Base-by-base conservation (phyloP, 2,888 invertebrate genomes). In the Phasia obesa region DNA sequence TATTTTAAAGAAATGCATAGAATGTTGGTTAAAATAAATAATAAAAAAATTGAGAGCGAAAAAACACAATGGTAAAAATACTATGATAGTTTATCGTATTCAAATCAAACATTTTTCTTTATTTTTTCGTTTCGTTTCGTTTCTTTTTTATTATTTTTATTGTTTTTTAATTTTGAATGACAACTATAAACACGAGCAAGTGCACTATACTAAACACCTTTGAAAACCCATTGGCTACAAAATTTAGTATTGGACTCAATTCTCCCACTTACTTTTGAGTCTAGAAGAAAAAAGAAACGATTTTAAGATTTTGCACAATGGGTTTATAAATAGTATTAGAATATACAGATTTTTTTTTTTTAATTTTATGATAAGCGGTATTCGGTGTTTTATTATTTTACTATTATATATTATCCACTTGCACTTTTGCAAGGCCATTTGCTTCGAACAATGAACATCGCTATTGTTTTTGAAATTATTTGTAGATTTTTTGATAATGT, bases 171-270 rank as follows among this genome's bases (percentile, higher is more conserved):
- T 53, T 78, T 74, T 53, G 44, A 74, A 64, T 78, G 74, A 74
- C 69, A 83, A 70, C 31, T 74, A 78, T 74, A 78, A 78, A 64
- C 44, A 78, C 74, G 60, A 83, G 67, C 71, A 44, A 71, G 27
- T 70, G 74, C 57, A 78, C 74, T 59, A 64, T 44, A 49, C 70
- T 35, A 55, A 75, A 70, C 78, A 70, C 78, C 65, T 79, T 71
- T 62, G 19, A 77, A 75, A 65, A 60, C 57, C 67, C 53, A 57
- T 60, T 57, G 74, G 17, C 25, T 53, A 9, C 38, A 55, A 47
- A 11, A 75, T 55, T 74, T 53, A 49, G 31, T 44, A 25, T 59
- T 44, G 65, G 79, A 76, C 75, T 67, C 38, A 49, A 69, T 62
- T 64, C 78, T 76, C 70, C 76, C 49, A 51, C 67, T 70, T 69